Percentiles rank a stretch among this genome's conserved stretches.
Conservation (phyloP, 2,888 invertebrate species). For the Acanthosoma haemorrhoidale region DNA sequence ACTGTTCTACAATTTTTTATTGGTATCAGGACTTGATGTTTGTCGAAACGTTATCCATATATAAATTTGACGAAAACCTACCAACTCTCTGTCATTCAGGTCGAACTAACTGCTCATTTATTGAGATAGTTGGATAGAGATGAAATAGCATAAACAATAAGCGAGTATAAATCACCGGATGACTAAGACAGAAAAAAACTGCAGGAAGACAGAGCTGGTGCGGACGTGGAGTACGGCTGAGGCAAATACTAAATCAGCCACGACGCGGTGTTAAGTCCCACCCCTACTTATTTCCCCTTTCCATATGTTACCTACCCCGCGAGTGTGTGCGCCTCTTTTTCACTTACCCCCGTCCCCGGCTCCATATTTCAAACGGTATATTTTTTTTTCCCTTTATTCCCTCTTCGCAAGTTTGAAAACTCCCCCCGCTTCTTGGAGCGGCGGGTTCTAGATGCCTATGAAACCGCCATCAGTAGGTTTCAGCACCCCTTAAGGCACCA, state of each 20-base stretch:
- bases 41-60: too few relatives aligned
- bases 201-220: not conserved
- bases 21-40: too few relatives aligned
- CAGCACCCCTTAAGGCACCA: not conserved
- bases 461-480: not conserved
- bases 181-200: not conserved
- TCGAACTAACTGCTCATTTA: too few relatives aligned
- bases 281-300: slow-evolving; percentile 12
- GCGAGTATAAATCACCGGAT: not conserved
- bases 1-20: too few relatives aligned
- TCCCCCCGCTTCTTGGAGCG: slow-evolving; percentile 14
- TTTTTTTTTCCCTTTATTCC: not conserved
- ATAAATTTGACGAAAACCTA: too few relatives aligned
- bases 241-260: too few relatives aligned
- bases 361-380: not conserved
- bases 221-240: too few relatives aligned
- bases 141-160: too few relatives aligned
- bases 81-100: too few relatives aligned
- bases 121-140: too few relatives aligned
- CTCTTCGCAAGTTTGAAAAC: not conserved
- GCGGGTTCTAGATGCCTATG: not conserved
- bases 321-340: slow-evolving; percentile 1
- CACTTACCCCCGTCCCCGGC: not conserved
- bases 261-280: not conserved
- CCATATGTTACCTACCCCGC: slow-evolving; percentile 15